Conservation (phyloP, 2,888 invertebrate species). For the Agrotis exclamationis region DNA sequence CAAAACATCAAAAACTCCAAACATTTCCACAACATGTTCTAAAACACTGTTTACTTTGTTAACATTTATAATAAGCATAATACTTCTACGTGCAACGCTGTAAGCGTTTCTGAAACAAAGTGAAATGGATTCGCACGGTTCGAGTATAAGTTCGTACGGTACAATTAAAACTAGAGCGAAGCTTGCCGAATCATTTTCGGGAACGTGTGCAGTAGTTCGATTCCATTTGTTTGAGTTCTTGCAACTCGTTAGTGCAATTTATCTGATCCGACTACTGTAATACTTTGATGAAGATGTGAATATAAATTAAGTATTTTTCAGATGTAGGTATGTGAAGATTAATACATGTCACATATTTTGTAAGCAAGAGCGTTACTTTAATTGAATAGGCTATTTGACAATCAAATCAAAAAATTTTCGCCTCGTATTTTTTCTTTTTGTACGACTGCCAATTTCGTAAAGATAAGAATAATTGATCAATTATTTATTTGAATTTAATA, state of each 20-base stretch:
- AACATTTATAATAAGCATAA: neutral
- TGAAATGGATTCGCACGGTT: conserved; percentile 1
- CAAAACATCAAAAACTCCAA: too few species aligned
- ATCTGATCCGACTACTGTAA: neutral
- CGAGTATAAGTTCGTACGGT: neutral
- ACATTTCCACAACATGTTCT: neutral
- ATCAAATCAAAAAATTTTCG: too few species aligned
- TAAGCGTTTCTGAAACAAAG: conserved; percentile 16
- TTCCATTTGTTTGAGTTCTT: neutral
- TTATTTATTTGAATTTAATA: too few species aligned
- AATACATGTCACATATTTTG: too few species aligned
- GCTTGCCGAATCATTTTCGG: neutral
- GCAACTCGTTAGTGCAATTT: neutral
- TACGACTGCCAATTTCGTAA: too few species aligned
- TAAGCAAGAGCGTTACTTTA: too few species aligned
- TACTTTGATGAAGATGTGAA: neutral
- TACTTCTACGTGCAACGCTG: neutral
- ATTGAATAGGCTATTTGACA: too few species aligned
- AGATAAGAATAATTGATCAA: too few species aligned
- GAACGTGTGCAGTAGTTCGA: neutral
- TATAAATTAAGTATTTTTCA: too few species aligned
- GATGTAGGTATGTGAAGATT: too few species aligned
- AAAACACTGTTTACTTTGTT: neutral
- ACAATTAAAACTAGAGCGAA: conserved; percentile 16
- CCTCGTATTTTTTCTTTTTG: too few species aligned